These are phyloP conservation scores for Clarias laeviceps DNA, from an alignment of 2,797 vertebrate species.

Conservation along the genomic window DNA sequence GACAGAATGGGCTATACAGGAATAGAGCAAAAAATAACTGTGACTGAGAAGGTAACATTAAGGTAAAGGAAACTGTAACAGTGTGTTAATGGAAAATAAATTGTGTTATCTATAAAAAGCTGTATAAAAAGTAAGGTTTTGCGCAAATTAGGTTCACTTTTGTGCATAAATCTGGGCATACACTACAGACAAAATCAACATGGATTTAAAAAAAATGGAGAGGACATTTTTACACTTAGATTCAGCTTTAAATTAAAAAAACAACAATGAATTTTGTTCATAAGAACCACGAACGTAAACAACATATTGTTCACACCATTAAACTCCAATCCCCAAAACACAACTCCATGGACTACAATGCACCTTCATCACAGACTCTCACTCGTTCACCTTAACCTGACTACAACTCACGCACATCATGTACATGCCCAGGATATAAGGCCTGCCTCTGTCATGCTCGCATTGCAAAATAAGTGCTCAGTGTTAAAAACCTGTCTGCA, in stretches of 20 bases:
- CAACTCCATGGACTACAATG: too few species aligned
- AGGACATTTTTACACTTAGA: neutral
- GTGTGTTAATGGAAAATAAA: neutral
- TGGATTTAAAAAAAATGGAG: neutral
- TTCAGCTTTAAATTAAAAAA: neutral
- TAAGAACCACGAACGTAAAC: neutral
- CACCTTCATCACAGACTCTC: too few species aligned
- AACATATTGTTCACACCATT: too few species aligned
- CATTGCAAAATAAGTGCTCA: too few species aligned
- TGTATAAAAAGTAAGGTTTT: neutral
- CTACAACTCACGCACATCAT: too few species aligned
- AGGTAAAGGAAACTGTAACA: neutral
- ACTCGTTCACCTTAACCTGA: too few species aligned
- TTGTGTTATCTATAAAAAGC: neutral
- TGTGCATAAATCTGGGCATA: neutral
- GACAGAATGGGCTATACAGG: neutral
- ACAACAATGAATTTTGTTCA: too few species aligned
- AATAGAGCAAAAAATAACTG: neutral
- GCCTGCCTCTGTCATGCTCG: too few species aligned
- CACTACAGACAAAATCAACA: neutral
- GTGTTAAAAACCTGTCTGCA: too few species aligned
- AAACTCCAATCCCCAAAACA: too few species aligned
- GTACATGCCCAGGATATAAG: too few species aligned
- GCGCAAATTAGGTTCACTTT: neutral
- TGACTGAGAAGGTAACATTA: neutral